Percentiles rank a stretch among this genome's conserved stretches.
These are phyloP conservation scores for Boleophthalmus pectinirostris DNA, from an alignment of 2,113 vertebrate species.

Conservation along the genomic window DNA sequence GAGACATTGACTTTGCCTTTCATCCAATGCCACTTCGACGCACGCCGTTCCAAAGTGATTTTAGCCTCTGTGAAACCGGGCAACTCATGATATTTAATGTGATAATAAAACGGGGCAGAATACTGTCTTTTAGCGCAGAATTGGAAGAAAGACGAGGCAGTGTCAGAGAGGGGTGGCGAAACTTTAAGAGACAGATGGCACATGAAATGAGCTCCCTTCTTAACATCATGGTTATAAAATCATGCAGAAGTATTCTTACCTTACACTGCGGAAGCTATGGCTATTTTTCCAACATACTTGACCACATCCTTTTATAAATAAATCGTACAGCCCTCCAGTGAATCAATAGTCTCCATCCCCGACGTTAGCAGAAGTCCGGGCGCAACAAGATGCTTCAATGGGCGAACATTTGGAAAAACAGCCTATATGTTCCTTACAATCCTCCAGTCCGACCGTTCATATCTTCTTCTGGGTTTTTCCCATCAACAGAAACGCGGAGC, in stretches of 20 bases:
- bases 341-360: constrained; percentile 91
- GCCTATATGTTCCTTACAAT: constrained; percentile 48
- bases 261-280: constrained; percentile 97
- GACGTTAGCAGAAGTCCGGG: constrained; percentile 80
- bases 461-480: constrained; percentile 72
- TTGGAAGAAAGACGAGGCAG: constrained; percentile 41
- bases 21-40: constrained; percentile 51
- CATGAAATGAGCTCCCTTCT: constrained; percentile 23
- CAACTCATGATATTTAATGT: constrained; percentile 23
- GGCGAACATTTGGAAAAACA: constrained; percentile 67
- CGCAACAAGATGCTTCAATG: constrained; percentile 81
- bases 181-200: constrained; percentile 67
- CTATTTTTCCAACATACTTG: constrained; percentile 94
- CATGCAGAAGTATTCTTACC: constrained; percentile 78
- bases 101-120: constrained; percentile 12
- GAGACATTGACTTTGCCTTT: constrained; percentile 50
- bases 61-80: constrained; percentile 49
- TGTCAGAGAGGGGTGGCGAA: constrained; percentile 40
- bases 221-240: constrained; percentile 15
- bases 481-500: constrained; percentile 65
- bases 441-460: constrained; percentile 77
- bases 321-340: constrained; percentile 82
- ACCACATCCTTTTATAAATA: constrained; percentile 82
- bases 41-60: constrained; percentile 63
- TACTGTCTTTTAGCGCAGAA: constrained; percentile 36